Percentiles rank a stretch among this genome's conserved stretches.
phyloP scores from a whole-genome alignment of 1,140 invertebrate species.

The Pemphigus obesinymphae region DNA sequence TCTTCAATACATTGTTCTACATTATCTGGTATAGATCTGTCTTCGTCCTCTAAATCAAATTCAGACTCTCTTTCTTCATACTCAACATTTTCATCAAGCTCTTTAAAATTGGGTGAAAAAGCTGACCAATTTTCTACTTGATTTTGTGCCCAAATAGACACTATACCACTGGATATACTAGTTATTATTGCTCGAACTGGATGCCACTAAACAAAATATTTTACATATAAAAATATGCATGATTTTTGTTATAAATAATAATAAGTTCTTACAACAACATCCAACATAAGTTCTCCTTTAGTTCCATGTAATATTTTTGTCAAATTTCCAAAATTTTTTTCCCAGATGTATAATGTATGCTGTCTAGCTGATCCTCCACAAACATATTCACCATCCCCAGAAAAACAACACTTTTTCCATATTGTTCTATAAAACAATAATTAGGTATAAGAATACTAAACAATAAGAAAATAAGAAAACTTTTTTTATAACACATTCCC shows the following conservation, averaged over 20 bases:
- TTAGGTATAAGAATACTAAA: constrained; percentile 3
- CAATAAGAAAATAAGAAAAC: too few relatives aligned
- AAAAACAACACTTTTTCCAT: constrained; percentile 99
- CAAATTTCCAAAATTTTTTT: constrained; percentile 94
- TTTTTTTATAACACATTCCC: too few relatives aligned
- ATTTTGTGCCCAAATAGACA: constrained; percentile 97
- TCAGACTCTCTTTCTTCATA: constrained; percentile 98
- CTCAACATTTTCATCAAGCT: constrained; percentile 98
- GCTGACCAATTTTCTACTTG: constrained; percentile 99
- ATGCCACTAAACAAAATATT: constrained; percentile 67
- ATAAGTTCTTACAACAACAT: constrained; percentile 81
- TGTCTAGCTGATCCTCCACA: constrained; percentile 95
- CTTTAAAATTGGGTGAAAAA: constrained; percentile 99
- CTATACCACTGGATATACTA: constrained; percentile 88
- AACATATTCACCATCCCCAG: constrained; percentile 98
- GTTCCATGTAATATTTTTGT: constrained; percentile 99
- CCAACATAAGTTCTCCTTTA: constrained; percentile 92
- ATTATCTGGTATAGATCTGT: constrained; percentile 80
- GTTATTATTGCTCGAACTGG: constrained; percentile 77
- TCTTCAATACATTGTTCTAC: constrained; percentile 84
- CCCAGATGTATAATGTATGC: constrained; percentile 98
- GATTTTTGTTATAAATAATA: not conserved
- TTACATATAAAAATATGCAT: not conserved
- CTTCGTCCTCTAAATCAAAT: constrained; percentile 96
- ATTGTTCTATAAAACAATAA: constrained; percentile 66